Evolutionary conservation across 2,888 invertebrate genomes (phyloP), one percentile per base, ranked within the genome.

Genomic region (Lasioglossum oenotherae): DNA sequence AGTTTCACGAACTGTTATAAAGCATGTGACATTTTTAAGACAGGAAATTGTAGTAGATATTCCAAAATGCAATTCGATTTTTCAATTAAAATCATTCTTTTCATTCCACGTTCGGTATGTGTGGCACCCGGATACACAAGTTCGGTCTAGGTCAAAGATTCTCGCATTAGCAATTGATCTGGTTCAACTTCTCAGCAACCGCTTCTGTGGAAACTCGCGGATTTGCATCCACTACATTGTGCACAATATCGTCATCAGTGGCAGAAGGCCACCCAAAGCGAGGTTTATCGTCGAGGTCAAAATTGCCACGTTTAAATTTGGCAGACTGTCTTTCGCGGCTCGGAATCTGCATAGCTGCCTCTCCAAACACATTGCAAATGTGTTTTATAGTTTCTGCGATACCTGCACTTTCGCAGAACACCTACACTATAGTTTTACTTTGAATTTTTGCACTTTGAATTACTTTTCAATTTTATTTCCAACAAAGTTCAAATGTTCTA

Each of bases 261-360:
- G 31, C 46, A 31, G 41, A 49, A 46, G 31, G 46, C 73, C 19
- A 46, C 27, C 73, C 16, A 49, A n/a, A 46, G 16, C 44, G 73
- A 27, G 73, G 73, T 31, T 74, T 53, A 53, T 53, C 74, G 35
- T 14, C 35, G 35, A 74, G 74, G 74, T 74, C 74, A 74, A 74
- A 49, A 74, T 74, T 49, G 49, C 23, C 49, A 53, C 53, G 53
- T 31, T 49, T 74, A 74, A 74, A 74, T 74, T 74, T 74, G 49
- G 53, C 53, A 53, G 35, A 53, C 53, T 31, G 12, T 74, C 49
- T 53, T 53, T 53, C 53, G 35, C 53, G 49, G 49, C 49, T 38
- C 23, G 74, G 31, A 60, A 60, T 60, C 60, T 60, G 27, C 60
- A 27, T 60, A n/a, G 27, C 27, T 60, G 27, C 27, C 27, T 27